Conservation (phyloP, 2,888 invertebrate genomes). For the Scaeva pyrastri region DNA sequence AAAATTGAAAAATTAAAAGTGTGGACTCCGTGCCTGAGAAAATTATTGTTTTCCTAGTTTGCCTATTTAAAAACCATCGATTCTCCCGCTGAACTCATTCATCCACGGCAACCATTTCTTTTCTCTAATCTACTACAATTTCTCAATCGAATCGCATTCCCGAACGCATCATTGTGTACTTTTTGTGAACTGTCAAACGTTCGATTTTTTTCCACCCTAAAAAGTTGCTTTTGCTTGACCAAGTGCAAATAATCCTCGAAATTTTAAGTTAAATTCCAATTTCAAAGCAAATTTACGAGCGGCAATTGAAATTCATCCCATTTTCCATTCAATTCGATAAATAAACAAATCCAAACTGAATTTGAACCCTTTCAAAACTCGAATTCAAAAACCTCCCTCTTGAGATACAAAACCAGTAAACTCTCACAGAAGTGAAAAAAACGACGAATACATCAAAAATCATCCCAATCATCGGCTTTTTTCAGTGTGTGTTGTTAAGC, state of each 20-base stretch:
- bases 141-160: not conserved
- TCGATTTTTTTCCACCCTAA: constrained; percentile 75
- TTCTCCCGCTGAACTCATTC: constrained; percentile 12
- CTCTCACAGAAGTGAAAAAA: constrained; percentile 34
- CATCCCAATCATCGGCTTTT: constrained; percentile 69
- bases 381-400: constrained; percentile 30
- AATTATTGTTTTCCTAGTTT: too few species aligned
- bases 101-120: constrained; percentile 13
- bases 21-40: too few species aligned
- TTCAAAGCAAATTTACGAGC: constrained; percentile 74
- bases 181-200: constrained; percentile 69
- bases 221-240: constrained; percentile 65
- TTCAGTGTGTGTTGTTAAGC: constrained; percentile 36
- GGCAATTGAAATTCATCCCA: constrained; percentile 69
- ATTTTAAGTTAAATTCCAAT: constrained; percentile 59
- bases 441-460: constrained; percentile 69
- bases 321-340: constrained; percentile 35
- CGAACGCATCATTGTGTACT: constrained; percentile 67
- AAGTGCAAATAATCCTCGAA: constrained; percentile 62
- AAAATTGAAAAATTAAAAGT: too few species aligned
- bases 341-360: constrained; percentile 27
- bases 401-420: constrained; percentile 6
- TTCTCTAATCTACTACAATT: constrained; percentile 62
- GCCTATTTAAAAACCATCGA: too few species aligned
- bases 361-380: constrained; percentile 19